Percentiles rank a stretch among this genome's conserved stretches.
Evolutionary conservation across 2,797 vertebrate genomes (phyloP).

Genomic region (Myotis myotis): DNA sequence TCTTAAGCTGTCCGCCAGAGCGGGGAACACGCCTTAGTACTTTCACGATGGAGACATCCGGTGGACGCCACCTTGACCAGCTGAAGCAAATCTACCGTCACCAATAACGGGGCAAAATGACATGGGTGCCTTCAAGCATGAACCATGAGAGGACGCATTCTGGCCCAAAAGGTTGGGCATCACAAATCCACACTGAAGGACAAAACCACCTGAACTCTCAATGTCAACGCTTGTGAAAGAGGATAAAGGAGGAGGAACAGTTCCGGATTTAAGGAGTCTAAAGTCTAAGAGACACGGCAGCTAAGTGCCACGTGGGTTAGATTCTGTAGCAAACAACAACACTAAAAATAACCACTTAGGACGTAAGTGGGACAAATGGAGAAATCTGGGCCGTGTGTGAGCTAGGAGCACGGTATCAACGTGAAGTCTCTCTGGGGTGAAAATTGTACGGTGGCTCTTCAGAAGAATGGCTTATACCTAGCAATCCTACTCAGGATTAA

Average conservation of each 20-base stretch:
- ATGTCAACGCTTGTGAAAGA: not conserved
- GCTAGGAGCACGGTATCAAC: fast-evolving
- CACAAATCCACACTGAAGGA: not conserved
- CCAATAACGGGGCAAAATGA: not conserved
- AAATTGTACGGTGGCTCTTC: not conserved
- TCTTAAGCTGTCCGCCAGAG: not conserved
- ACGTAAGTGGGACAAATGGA: not conserved
- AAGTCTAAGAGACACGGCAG: not conserved
- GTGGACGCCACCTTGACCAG: not conserved
- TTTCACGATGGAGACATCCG: not conserved
- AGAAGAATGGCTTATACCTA: not conserved
- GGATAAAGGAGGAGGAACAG: not conserved
- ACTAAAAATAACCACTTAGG: not conserved
- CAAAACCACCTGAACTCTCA: not conserved
- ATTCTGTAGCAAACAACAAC: not conserved
- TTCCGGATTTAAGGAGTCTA: not conserved
- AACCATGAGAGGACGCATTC: not conserved
- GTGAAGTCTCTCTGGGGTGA: not conserved
- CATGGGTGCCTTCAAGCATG: not conserved
- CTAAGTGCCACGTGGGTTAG: not conserved
- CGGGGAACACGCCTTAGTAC: fast-evolving
- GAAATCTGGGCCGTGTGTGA: not conserved
- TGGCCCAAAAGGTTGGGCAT: not conserved
- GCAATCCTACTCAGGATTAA: not conserved
- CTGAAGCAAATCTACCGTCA: not conserved